Conservation (phyloP, 2,888 invertebrate genomes). For the Melanostoma mellinum region DNA sequence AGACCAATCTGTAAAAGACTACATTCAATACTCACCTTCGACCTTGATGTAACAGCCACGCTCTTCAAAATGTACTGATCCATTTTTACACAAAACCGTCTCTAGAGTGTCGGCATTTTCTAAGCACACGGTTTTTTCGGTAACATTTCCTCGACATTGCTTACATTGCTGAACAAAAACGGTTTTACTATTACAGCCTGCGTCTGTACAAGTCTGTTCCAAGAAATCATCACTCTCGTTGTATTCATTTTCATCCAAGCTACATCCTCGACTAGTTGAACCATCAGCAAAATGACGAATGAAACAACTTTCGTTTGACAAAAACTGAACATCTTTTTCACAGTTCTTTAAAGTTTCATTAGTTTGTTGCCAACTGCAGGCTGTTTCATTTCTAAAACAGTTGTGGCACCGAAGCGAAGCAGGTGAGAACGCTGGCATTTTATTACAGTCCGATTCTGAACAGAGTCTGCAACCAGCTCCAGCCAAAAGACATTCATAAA, state of each 20-base stretch:
- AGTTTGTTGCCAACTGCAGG: conserved; percentile 55
- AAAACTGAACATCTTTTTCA: conserved; percentile 43
- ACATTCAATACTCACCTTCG: conserved; percentile 44
- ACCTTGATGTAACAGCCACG: conserved; percentile 64
- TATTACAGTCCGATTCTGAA: conserved; percentile 76
- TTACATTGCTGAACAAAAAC: conserved; percentile 50
- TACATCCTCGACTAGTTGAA: conserved; percentile 72
- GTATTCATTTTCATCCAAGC: conserved; percentile 47
- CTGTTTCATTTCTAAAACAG: conserved; percentile 47
- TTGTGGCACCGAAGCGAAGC: conserved; percentile 66
- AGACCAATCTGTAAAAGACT: not conserved
- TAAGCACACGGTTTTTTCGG: conserved; percentile 12
- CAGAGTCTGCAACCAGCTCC: conserved; percentile 75
- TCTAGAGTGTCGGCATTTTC: not conserved
- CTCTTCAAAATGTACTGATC: conserved; percentile 30
- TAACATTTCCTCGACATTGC: conserved; percentile 18
- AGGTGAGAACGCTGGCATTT: conserved; percentile 29
- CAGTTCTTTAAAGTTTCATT: conserved; percentile 27
- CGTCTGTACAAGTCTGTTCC: conserved; percentile 24
- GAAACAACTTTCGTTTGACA: conserved; percentile 65
- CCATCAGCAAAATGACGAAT: conserved; percentile 37
- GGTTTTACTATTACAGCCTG: conserved; percentile 50
- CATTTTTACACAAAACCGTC: not conserved
- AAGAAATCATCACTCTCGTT: conserved; percentile 2
- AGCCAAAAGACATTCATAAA: conserved; percentile 76